phyloP scores from a whole-genome alignment of 2,888 invertebrate genomes.

The Cephalotes varians region DNA sequence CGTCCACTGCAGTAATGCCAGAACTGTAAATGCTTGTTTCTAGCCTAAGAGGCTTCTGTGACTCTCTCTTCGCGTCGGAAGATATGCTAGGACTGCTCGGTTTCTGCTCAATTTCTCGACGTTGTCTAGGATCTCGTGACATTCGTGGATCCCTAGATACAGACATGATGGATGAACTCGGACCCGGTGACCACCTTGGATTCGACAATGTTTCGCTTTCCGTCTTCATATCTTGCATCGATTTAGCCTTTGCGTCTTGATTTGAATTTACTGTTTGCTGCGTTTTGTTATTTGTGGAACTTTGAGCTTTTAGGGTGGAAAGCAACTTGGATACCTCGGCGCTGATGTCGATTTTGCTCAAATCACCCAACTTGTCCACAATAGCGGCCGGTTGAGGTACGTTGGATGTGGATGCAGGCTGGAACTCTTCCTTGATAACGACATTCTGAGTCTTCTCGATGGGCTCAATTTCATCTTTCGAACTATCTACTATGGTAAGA shows the following conservation, averaged over 20 bases:
- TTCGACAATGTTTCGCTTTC: constrained; percentile 77
- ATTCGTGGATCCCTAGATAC: constrained; percentile 83
- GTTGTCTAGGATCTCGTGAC: constrained; percentile 83
- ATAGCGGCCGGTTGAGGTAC: constrained; percentile 87
- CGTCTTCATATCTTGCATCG: constrained; percentile 61
- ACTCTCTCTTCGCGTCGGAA: constrained; percentile 76
- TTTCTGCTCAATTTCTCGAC: constrained; percentile 78
- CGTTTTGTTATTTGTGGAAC: constrained; percentile 73
- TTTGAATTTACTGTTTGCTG: constrained; percentile 4
- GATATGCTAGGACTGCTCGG: constrained; percentile 73
- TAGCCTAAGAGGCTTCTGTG: constrained; percentile 74
- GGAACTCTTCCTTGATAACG: constrained; percentile 65
- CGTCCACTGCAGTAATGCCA: constrained; percentile 82
- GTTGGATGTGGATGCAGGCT: constrained; percentile 73
- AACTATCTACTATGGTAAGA: constrained; percentile 91
- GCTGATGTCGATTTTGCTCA: constrained; percentile 91
- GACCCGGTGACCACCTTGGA: constrained; percentile 77
- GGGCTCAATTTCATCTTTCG: constrained; percentile 86
- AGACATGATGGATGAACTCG: constrained; percentile 59
- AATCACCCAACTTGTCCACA: constrained; percentile 89
- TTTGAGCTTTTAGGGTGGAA: constrained; percentile 87
- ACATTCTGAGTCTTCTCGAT: constrained; percentile 76
- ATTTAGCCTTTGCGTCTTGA: constrained; percentile 57
- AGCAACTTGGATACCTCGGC: constrained; percentile 91
- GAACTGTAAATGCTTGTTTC: constrained; percentile 85